Percentiles rank a stretch among this genome's conserved stretches.
Evolutionary conservation across 2,113 vertebrate genomes (phyloP).

Genomic region (Cololabis saira): DNA sequence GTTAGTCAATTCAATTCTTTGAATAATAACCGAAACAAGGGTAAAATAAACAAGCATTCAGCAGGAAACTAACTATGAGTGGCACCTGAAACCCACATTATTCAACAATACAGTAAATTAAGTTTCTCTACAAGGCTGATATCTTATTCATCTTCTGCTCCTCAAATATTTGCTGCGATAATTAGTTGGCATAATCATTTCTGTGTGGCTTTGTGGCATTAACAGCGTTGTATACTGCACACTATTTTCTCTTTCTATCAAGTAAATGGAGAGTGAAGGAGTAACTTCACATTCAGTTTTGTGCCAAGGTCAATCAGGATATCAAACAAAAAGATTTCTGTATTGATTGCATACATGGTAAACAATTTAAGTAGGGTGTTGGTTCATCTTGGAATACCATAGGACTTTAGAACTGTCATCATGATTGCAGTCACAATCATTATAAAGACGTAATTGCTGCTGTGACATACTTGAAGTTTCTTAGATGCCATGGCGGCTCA

Average conservation of each 20-base stretch:
- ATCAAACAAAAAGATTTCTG: slow-evolving; percentile 1
- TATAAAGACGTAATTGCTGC: slow-evolving; percentile 3
- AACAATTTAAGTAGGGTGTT: slow-evolving; percentile 28
- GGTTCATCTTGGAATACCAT: slow-evolving; percentile 5
- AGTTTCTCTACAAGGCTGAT: slow-evolving; percentile 60
- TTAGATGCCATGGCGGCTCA: no score
- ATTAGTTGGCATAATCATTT: slow-evolving; percentile 71
- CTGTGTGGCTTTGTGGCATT: slow-evolving; percentile 55
- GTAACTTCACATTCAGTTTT: slow-evolving; percentile 35
- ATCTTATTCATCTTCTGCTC: slow-evolving; percentile 66
- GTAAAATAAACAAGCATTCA: slow-evolving; percentile 33
- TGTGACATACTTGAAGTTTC: slow-evolving; percentile 21
- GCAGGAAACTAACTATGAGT: slow-evolving; percentile 24
- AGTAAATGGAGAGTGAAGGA: slow-evolving; percentile 38
- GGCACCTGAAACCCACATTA: slow-evolving; percentile 48
- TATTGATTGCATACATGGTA: slow-evolving; percentile 11
- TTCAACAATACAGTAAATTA: slow-evolving; percentile 43
- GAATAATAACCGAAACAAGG: slow-evolving; percentile 25
- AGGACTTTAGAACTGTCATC: slow-evolving; percentile 18
- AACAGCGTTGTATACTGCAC: slow-evolving; percentile 43
- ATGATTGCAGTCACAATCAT: not conserved
- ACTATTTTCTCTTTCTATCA: slow-evolving; percentile 23
- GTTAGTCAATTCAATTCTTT: not conserved
- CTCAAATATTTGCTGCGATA: slow-evolving; percentile 59
- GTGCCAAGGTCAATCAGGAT: slow-evolving; percentile 50